Conservation (phyloP, 2,797 vertebrate species). For the Pantherophis alleghaniensis region DNA sequence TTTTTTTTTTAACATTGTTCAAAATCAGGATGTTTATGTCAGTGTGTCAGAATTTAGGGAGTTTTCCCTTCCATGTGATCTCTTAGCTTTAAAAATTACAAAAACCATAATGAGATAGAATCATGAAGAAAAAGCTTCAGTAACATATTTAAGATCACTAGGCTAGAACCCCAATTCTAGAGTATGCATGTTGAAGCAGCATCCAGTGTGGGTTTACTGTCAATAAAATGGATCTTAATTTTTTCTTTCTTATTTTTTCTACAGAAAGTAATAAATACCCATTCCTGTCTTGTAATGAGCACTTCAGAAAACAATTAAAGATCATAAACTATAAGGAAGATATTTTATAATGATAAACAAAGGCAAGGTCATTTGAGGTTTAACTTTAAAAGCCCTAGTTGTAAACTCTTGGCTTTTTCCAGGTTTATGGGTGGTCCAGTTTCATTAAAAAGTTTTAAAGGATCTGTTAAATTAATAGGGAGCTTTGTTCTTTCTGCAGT, state of each 20-base stretch:
- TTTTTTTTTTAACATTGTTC: background rate
- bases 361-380: constrained; percentile 24
- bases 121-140: background rate
- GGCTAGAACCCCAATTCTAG: background rate
- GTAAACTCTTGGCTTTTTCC: constrained; percentile 35
- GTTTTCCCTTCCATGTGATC: background rate
- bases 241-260: background rate
- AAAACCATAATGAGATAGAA: too few species aligned
- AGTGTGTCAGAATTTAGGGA: background rate
- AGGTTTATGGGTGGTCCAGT: constrained; percentile 59
- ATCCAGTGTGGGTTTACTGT: background rate
- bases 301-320: constrained; percentile 25
- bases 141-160: background rate
- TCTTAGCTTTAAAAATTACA: background rate
- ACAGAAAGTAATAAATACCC: background rate
- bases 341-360: constrained; percentile 40
- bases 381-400: constrained; percentile 40
- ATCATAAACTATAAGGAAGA: constrained; percentile 18
- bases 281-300: background rate
- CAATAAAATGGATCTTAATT: background rate
- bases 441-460: background rate
- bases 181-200: background rate
- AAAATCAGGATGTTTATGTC: background rate
- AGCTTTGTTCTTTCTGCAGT: constrained; percentile 2
- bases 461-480: constrained; percentile 31